Base-by-base conservation (phyloP, 2,888 invertebrate species). In the Lordiphosa andalusiaca region DNA sequence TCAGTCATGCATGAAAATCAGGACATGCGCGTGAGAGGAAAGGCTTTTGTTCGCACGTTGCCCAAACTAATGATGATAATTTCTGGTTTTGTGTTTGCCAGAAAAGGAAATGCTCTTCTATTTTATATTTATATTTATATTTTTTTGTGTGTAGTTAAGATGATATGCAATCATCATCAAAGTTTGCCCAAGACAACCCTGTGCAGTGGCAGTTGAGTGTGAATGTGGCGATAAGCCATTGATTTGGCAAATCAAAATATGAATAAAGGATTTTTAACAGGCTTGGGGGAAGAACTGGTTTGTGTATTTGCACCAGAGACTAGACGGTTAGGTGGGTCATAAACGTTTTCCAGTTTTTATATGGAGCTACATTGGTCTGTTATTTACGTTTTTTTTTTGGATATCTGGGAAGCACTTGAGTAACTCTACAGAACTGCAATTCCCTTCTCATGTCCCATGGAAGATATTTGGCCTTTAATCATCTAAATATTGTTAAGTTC, bases 1-100 rank as follows among this genome's bases (percentile, higher is more conserved):
- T 71, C 81, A 78, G 54, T 68, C 75, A 81, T 64, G 81, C 65
- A 77, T 78, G 52, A 81, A 73, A 78, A 78, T 75, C 78, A 81
- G 75, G 73, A 77, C 78, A 73, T 74, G 74, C 69, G 59, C 74
- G 73, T 70, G 64, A 66, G 59, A 74, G 68, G 56, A 63, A 59
- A 49, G 30, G 38, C 67, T 55, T 78, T 76, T 76, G 76, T 75
- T 71, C 44, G 51, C 58, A 60, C 59, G 33, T 30, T 56, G 49
- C 53, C 23, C 52, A 33, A 69, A 76, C 75, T 75, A 76, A 80
- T 65, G 73, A 64, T 67, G 74, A 73, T 65, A 67, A 73, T 61
- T 56, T 67, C 2, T 19, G 36, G n/a, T 7, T 35, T 40, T 40
- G 40, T 56, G 46, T 53, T 50, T 23, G 21, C 19, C 57, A 39